phyloP scores from a whole-genome alignment of 1,140 invertebrate species.

The Harpegnathos saltator region DNA sequence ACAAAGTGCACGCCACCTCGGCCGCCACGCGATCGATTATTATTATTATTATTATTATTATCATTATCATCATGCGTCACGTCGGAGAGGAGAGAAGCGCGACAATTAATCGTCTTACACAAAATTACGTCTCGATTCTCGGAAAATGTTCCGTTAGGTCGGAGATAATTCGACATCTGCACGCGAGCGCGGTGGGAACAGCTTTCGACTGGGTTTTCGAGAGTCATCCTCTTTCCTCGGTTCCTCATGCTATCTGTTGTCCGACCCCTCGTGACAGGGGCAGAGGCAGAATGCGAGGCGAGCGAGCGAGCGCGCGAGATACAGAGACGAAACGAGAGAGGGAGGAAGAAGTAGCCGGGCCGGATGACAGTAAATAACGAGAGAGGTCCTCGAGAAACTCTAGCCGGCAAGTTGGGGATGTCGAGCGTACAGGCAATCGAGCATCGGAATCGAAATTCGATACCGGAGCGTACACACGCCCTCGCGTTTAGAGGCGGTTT shows the following conservation, averaged over 20 bases:
- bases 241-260: constrained; percentile 11
- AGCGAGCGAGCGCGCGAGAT: background rate
- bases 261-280: background rate
- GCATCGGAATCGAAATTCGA: constrained; percentile 80
- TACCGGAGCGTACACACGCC: constrained; percentile 69
- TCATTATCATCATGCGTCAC: background rate
- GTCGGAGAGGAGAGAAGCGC: background rate
- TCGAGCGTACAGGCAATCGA: constrained; percentile 69
- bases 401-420: constrained; percentile 69
- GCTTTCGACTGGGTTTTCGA: constrained; percentile 40
- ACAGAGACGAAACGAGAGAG: constrained; percentile 12
- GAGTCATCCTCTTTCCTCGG: constrained; percentile 1
- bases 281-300: background rate
- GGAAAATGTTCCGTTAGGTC: constrained; percentile 4
- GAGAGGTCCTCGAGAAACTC: constrained; percentile 78
- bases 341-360: constrained; percentile 69
- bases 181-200: constrained; percentile 3
- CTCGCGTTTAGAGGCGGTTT: constrained; percentile 69
- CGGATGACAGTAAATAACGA: constrained; percentile 81
- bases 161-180: constrained; percentile 63
- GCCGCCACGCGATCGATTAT: constrained; percentile 1
- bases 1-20: background rate
- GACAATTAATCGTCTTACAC: background rate
- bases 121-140: background rate
- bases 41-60: background rate